Conservation (phyloP, 2,888 invertebrate species). For the Ennomos erosarius region DNA sequence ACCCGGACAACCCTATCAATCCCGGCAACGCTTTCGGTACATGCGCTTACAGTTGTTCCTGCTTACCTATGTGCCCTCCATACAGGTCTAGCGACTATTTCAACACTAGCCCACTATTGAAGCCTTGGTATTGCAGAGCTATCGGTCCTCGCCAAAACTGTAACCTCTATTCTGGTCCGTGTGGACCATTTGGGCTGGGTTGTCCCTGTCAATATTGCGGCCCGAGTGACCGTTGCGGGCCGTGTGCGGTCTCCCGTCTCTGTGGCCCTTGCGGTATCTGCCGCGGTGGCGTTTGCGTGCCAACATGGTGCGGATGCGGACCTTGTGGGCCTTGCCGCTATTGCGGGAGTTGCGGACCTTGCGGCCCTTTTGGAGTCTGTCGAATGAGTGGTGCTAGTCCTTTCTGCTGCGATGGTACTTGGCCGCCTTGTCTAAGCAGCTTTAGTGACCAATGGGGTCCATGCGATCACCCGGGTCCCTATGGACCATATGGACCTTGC, state of each 20-base stretch:
- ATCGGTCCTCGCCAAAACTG: background rate
- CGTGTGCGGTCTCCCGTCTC: slow-evolving; percentile 35
- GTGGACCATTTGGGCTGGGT: slow-evolving; percentile 30
- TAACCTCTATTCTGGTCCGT: slow-evolving; percentile 1
- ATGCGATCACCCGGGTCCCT: background rate
- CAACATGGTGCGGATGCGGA: slow-evolving; percentile 17
- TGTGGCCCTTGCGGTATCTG: slow-evolving; percentile 42
- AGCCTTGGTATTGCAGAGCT: slow-evolving; percentile 18
- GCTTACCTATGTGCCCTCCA: slow-evolving; percentile 32
- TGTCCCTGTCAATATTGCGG: slow-evolving; percentile 30
- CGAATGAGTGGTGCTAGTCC: background rate
- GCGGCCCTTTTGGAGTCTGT: slow-evolving; percentile 12
- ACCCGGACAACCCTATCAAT: background rate
- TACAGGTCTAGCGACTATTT: slow-evolving; percentile 28
- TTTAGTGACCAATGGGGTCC: background rate
- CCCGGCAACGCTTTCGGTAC: background rate
- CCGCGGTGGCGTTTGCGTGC: slow-evolving; percentile 33
- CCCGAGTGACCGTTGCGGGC: slow-evolving; percentile 35
- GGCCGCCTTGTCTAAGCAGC: slow-evolving; percentile 2
- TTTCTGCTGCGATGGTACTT: slow-evolving; percentile 1
- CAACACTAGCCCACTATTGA: slow-evolving; percentile 40
- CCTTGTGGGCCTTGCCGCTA: slow-evolving; percentile 5
- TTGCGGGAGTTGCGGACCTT: slow-evolving; percentile 11
- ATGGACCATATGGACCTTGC: slow-evolving; percentile 5
- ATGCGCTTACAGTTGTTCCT: slow-evolving; percentile 12